A percentile compares a stretch with the other conserved stretches of the same genome.
Conservation (phyloP, 2,113 vertebrate species). For the Excalfactoria chinensis region DNA sequence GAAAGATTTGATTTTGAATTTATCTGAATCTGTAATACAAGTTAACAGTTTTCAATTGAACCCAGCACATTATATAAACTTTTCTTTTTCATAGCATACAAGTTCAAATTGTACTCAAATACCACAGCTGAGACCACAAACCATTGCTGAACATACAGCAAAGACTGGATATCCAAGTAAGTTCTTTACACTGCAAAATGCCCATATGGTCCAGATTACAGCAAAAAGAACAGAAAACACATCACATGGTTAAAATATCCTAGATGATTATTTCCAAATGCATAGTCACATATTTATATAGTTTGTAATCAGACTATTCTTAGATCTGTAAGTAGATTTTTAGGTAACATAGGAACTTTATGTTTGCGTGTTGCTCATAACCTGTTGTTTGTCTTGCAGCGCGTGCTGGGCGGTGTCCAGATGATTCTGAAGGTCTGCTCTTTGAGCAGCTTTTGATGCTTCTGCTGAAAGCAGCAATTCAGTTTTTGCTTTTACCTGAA, state of each 20-base stretch:
- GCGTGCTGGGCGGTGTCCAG: slow-evolving; percentile 95
- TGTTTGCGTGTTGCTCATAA: slow-evolving; percentile 50
- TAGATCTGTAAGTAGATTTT: not conserved
- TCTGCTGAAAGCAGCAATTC: slow-evolving; percentile 94
- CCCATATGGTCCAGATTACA: not conserved
- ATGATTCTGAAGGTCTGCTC: slow-evolving; percentile 94
- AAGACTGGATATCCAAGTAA: not conserved
- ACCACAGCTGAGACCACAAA: not conserved
- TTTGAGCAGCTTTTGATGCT: slow-evolving; percentile 93
- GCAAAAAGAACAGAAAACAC: not conserved
- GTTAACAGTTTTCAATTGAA: not conserved
- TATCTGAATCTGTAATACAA: not conserved
- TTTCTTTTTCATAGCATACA: not conserved
- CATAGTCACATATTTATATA: not conserved
- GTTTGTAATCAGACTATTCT: not conserved
- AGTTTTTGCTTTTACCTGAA: slow-evolving; percentile 96
- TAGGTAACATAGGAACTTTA: not conserved
- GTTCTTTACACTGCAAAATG: not conserved
- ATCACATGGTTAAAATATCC: not conserved
- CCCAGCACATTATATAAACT: not conserved
- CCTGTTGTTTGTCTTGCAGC: slow-evolving; percentile 98
- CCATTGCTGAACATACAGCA: not conserved
- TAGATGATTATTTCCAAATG: not conserved
- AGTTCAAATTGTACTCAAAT: not conserved
- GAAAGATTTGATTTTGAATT: not conserved